A percentile compares a stretch with the other conserved stretches of the same genome.
Evolutionary conservation across 37 sponge, comb jelly and placozoan genomes (phyloP).

Genomic region (Halisarca cf. caerulea): DNA sequence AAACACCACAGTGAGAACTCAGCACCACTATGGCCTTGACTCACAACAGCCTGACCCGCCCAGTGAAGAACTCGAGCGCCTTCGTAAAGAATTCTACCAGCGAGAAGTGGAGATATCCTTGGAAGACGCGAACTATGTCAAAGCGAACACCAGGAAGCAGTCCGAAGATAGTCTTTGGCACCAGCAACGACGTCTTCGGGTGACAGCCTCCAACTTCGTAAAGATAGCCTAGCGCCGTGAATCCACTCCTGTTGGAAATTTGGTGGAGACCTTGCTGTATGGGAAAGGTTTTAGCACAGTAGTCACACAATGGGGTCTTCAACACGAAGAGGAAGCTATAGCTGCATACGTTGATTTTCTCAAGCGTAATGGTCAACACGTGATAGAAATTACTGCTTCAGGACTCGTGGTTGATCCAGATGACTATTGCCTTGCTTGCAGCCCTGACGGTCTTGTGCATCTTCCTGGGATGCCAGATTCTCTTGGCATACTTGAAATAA

Average conservation of each 20-base stretch:
- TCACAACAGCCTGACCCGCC: not conserved
- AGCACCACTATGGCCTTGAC: not conserved
- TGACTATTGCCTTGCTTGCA: not conserved
- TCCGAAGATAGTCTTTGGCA: not conserved
- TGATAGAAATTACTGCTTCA: not conserved
- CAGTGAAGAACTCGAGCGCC: not conserved
- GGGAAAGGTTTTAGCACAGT: not conserved
- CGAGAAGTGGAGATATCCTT: not conserved
- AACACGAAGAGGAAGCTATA: conserved; percentile 15
- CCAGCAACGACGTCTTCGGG: not conserved
- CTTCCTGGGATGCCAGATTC: not conserved
- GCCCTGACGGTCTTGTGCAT: not conserved
- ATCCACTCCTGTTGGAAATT: conserved; percentile 28
- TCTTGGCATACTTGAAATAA: not conserved
- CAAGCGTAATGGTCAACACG: not conserved
- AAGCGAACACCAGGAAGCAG: not conserved
- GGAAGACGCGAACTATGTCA: not conserved
- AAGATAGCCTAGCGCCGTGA: conserved; percentile 19
- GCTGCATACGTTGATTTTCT: not conserved
- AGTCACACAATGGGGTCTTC: not conserved
- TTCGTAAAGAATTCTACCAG: conserved; percentile 1
- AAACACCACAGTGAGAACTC: not conserved
- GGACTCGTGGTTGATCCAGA: not conserved
- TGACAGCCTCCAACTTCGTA: conserved; percentile 30
- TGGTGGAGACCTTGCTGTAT: conserved; percentile 13